A percentile compares a stretch with the other conserved stretches of the same genome.
Conservation (phyloP, 2,113 vertebrate species). For the Takifugu bimaculatus region DNA sequence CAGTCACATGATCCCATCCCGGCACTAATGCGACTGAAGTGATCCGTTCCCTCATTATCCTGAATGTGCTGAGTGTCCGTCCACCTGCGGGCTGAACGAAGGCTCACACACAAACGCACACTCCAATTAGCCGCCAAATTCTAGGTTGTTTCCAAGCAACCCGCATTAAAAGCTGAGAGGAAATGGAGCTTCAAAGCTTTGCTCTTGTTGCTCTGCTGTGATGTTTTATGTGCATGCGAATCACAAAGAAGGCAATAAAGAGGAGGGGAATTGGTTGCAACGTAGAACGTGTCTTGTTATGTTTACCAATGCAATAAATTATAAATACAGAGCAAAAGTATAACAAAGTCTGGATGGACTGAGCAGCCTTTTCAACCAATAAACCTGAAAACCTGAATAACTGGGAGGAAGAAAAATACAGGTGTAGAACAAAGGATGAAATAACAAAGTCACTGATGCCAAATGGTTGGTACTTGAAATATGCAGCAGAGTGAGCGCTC, state of each 20-base stretch:
- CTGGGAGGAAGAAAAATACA: neutral
- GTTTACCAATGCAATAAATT: no score
- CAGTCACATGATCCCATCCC: conserved; percentile 5
- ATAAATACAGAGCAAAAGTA: neutral
- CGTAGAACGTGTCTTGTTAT: neutral
- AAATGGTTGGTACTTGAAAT: neutral
- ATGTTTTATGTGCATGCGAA: conserved; percentile 10
- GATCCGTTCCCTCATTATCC: conserved; percentile 49
- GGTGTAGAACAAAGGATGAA: neutral
- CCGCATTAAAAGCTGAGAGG: conserved; percentile 49
- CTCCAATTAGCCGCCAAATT: conserved; percentile 54
- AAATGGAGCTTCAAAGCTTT: conserved; percentile 47
- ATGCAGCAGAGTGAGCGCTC: neutral
- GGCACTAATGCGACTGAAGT: conserved; percentile 34
- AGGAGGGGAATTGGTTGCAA: neutral
- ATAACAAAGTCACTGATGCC: neutral
- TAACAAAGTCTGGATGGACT: neutral
- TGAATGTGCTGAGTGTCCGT: conserved; percentile 34
- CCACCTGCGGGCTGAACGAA: conserved; percentile 17
- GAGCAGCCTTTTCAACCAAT: neutral
- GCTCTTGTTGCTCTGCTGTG: conserved; percentile 14
- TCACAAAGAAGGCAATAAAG: conserved; percentile 7
- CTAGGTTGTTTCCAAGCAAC: conserved; percentile 71
- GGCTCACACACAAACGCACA: neutral
- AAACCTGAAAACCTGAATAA: neutral